Conservation (phyloP, 2,113 vertebrate genomes). For the Columbina picui region DNA sequence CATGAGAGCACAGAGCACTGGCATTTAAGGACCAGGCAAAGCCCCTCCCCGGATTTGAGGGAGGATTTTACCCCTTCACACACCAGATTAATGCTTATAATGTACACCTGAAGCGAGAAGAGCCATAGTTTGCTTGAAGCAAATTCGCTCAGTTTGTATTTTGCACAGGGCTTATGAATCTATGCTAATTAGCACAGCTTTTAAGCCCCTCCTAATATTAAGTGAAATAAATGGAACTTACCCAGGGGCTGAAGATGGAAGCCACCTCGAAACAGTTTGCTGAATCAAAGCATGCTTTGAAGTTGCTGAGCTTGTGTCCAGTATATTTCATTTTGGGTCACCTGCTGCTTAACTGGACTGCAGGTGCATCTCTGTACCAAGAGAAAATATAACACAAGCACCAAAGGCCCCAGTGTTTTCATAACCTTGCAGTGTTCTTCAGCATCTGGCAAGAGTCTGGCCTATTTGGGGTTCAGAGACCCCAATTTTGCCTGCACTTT, state of each 20-base stretch:
- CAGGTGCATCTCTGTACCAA: neutral
- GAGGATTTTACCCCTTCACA: neutral
- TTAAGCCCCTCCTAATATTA: neutral
- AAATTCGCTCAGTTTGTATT: neutral
- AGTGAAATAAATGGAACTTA: neutral
- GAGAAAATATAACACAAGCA: neutral
- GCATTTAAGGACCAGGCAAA: neutral
- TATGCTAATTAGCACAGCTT: neutral
- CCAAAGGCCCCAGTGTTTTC: neutral
- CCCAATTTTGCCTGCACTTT: neutral
- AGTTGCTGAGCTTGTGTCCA: neutral
- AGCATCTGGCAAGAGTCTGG: neutral
- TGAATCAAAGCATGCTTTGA: neutral
- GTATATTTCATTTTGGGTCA: neutral
- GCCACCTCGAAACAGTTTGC: neutral
- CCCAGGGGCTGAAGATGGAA: neutral
- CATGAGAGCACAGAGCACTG: accelerated
- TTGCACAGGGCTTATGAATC: neutral
- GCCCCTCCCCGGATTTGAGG: neutral
- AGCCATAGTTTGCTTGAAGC: accelerated
- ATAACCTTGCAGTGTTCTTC: accelerated
- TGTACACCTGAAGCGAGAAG: accelerated
- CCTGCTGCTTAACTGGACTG: neutral
- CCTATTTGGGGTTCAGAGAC: neutral
- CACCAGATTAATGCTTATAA: accelerated